Evolutionary conservation across 1,140 invertebrate species (phyloP).

Genomic region (Leptinotarsa undecemlineata): DNA sequence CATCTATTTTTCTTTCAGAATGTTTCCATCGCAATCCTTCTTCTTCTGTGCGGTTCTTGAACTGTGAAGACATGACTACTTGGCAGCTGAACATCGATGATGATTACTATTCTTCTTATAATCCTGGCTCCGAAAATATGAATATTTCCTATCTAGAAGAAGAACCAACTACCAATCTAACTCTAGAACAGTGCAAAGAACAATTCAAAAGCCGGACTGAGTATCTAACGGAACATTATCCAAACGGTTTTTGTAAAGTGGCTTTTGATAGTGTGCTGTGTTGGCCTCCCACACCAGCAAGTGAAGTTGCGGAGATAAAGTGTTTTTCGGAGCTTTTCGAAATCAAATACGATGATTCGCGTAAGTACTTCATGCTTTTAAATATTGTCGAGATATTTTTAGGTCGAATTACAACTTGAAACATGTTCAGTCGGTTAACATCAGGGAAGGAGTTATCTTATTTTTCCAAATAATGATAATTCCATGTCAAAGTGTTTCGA

Average conservation of each 20-base stretch:
- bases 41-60: too few relatives aligned
- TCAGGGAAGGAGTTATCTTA: too few relatives aligned
- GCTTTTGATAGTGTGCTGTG: constrained; percentile 61
- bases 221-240: constrained; percentile 25
- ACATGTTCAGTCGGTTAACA: too few relatives aligned
- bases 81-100: too few relatives aligned
- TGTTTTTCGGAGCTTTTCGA: constrained; percentile 62
- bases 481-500: too few relatives aligned
- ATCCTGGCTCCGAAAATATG: background rate
- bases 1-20: too few relatives aligned
- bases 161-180: constrained; percentile 17
- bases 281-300: constrained; percentile 61
- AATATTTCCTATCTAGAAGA: background rate
- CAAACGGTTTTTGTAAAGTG: constrained; percentile 47
- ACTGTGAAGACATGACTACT: too few relatives aligned
- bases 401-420: too few relatives aligned
- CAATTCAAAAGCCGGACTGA: constrained; percentile 34
- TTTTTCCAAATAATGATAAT: too few relatives aligned
- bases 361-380: constrained; percentile 39
- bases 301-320: constrained; percentile 55
- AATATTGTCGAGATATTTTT: too few relatives aligned
- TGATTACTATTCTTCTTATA: background rate
- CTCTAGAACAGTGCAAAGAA: constrained; percentile 33
- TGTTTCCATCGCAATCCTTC: too few relatives aligned
- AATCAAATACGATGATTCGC: constrained; percentile 58